Conservation (phyloP, 1,140 invertebrate species). For the Drosophila quadrilineata region DNA sequence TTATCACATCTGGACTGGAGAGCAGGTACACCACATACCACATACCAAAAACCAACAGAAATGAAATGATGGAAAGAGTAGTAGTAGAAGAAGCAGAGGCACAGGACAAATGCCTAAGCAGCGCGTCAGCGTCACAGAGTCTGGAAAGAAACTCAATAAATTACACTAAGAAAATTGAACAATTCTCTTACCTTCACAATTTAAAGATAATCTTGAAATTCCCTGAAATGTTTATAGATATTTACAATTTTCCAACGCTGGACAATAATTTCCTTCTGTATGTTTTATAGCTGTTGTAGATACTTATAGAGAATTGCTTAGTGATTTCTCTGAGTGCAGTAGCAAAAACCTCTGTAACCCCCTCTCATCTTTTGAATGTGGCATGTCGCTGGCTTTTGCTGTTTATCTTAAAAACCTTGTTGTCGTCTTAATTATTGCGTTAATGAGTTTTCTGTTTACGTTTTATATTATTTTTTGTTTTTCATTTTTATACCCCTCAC, state of each 20-base stretch:
- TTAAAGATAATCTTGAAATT: conserved; percentile 3
- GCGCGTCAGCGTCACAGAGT: conserved; percentile 69
- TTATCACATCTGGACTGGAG: conserved; percentile 75
- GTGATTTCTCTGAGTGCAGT: conserved; percentile 2
- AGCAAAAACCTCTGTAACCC: conserved; percentile 27
- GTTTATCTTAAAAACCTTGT: conserved; percentile 81
- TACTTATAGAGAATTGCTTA: neutral
- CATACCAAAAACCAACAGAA: too few species aligned
- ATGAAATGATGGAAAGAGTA: too few species aligned
- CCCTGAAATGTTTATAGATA: too few species aligned
- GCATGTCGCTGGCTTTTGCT: conserved; percentile 53
- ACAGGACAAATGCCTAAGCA: conserved; percentile 76
- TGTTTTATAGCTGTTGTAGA: too few species aligned
- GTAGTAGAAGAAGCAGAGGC: conserved; percentile 32
- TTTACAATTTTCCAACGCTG: too few species aligned
- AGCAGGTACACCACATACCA: conserved; percentile 62
- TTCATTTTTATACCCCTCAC: too few species aligned
- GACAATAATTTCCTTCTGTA: too few species aligned
- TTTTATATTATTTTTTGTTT: too few species aligned
- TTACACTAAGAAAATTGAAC: neutral
- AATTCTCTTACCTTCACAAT: neutral
- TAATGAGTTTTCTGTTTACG: conserved; percentile 80
- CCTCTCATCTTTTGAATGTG: conserved; percentile 15
- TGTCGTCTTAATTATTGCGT: conserved; percentile 81
- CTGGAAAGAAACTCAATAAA: conserved; percentile 34